Evolutionary conservation across 2,113 vertebrate species (phyloP), one percentile per base, ranked within the genome.

Genomic region (Pteruthius melanotis): DNA sequence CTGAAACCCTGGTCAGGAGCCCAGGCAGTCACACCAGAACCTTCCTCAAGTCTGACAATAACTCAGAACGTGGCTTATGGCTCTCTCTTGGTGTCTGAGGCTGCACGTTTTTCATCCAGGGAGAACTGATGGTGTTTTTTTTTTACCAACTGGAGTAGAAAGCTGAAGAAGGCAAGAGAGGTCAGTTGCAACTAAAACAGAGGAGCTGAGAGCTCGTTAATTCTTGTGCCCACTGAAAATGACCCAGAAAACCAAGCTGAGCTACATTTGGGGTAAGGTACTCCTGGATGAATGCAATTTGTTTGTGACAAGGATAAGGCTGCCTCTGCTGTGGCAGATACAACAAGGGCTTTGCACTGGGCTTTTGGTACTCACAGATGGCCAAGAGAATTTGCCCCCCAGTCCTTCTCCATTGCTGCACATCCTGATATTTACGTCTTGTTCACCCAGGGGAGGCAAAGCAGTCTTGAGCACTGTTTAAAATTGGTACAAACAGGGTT

Each of bases 401-500:
- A 19, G 30, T n/a, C 14, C 30, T 90, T 31, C 22, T 56, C 37
- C 3, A 4, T 7, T 33, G 4, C 3, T 87, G 30, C 11, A 18
- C 10, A 22, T 37, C 13, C 24, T 66, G 45, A 37, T 64, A 39
- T 16, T 56, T 35, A 24, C 0, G 6, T 28, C 16, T 47, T 16
- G 17, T 52, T 72, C 19, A 24, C 31, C 24, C 44, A 20, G 5
- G 18, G 11, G 11, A 59, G 35, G 17, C 35, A 87, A 59, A 90
- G 39, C 10, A 65, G 21, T 24, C 49, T 83, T 0, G 0, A 0
- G 1, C 18, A 40, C 57, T 85, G 6, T 35, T 69, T n/a, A n/a
- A 72, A 66, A 33, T 50, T 6, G 70, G 45, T 42, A 30, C 13
- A 20, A 10, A n/a, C 2, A 9, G 22, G 16, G 21, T 16, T 76